A percentile compares a stretch with the other conserved stretches of the same genome.
phyloP scores from a whole-genome alignment of 2,113 vertebrate species.

The Salvator merianae region DNA sequence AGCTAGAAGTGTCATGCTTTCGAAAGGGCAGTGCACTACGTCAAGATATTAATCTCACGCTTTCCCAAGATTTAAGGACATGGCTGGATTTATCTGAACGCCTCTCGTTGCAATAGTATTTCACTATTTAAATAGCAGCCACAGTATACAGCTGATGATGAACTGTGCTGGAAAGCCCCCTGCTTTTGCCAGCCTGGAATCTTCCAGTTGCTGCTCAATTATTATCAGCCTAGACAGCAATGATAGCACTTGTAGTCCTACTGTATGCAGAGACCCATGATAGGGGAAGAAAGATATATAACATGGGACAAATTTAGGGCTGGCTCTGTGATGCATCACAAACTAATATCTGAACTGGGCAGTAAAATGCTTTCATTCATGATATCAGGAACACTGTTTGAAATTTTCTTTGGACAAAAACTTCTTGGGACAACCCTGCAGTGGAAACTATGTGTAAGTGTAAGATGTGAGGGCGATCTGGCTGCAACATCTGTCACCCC shows the following conservation, averaged over 20 bases:
- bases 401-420: background rate
- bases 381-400: background rate
- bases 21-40: background rate
- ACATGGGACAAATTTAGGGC: too few relatives aligned
- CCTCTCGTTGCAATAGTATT: background rate
- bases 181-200: too few relatives aligned
- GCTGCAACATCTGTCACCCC: too few relatives aligned
- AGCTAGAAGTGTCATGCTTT: background rate
- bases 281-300: background rate
- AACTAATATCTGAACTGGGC: background rate
- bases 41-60: background rate
- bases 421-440: background rate
- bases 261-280: background rate
- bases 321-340: background rate
- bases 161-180: background rate
- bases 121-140: background rate
- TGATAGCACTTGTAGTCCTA: background rate
- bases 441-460: too few relatives aligned
- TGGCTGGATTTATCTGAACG: background rate
- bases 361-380: background rate
- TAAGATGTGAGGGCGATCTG: too few relatives aligned
- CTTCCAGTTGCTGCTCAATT: background rate
- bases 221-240: background rate
- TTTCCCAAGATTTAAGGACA: slow-evolving; percentile 8
- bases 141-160: background rate